Base-by-base conservation (phyloP, 2,888 invertebrate species). In the Macrophya annulata region DNA sequence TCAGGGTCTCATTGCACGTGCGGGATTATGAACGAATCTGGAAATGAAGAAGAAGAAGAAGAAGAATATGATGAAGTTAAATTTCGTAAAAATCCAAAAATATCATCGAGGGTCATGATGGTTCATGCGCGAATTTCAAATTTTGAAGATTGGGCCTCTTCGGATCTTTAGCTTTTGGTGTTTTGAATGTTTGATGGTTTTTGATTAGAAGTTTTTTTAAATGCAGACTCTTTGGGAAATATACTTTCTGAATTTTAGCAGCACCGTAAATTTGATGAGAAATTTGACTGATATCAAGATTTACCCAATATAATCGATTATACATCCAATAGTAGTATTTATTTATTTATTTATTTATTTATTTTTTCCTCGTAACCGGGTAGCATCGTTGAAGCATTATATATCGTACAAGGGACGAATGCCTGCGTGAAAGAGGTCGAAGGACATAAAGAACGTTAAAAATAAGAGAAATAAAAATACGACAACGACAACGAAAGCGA, bases 381-480 rank as follows among this genome's bases (percentile, higher is more conserved):
- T 17, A 17, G 12, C 2, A 68, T 21, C 15, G 51, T 21, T 77
- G 25, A 4, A 77, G 17, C 1, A 55, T 0, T 37, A 37, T 31
- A 15, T n/a, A n/a, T n/a, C n/a, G n/a, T n/a, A n/a, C 12, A 4
- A 17, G 59, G 45, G 81, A 62, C 81, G 81, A 81, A 81, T 81
- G 59, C 31, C 81, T 40, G 68, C 48, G 4, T 62, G 59, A 71
- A 83, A 37, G 83, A 83, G 68, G 68, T 83, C 83, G 68, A 48
- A 83, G 83, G 83, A 83, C 83, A 83, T 83, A 83, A 83, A 83
- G 83, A 83, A 83, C 83, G 40, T 68, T 68, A 68, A 74, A 74
- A 31, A 74, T 43, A 48, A 45, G 74, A 74, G 45, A 74, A 74
- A 45, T 21, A 74, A 68, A n/a, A 65, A n/a, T 9, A 65, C 45